Percentiles rank a stretch among this genome's conserved stretches.
phyloP scores from a whole-genome alignment of 2,888 invertebrate species.

The Drosophila mimetica region DNA sequence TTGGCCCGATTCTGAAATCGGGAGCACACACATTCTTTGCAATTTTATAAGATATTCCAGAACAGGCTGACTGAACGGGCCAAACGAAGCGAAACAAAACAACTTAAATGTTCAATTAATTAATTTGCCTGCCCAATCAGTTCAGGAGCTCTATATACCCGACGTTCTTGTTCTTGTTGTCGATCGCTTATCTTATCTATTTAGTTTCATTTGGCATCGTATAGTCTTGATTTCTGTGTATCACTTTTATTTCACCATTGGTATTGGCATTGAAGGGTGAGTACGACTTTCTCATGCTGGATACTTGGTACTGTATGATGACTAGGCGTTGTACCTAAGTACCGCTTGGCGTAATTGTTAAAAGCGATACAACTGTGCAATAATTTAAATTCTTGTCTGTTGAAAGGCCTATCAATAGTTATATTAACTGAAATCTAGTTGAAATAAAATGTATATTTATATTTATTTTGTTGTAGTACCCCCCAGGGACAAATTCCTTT shows the following conservation, averaged over 20 bases:
- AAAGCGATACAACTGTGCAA: not conserved
- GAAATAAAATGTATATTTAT: no score
- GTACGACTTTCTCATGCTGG: not conserved
- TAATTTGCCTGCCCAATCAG: constrained; percentile 41
- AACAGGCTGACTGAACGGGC: constrained; percentile 13
- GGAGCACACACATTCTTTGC: constrained; percentile 9
- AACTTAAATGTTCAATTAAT: constrained; percentile 41
- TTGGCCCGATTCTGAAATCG: constrained; percentile 32
- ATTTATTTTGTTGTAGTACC: no score
- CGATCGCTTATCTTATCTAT: constrained; percentile 32
- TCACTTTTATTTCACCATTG: constrained; percentile 8
- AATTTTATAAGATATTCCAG: constrained; percentile 28
- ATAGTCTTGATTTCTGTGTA: not conserved
- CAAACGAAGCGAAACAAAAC: constrained; percentile 38
- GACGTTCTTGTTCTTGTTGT: constrained; percentile 5
- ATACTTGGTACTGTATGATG: no score
- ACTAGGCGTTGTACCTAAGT: no score
- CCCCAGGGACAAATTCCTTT: no score
- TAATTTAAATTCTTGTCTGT: no score
- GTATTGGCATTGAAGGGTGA: constrained; percentile 13
- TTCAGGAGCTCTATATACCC: constrained; percentile 21
- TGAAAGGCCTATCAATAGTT: no score
- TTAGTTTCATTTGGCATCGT: constrained; percentile 24
- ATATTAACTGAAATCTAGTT: no score
- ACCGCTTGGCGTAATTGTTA: not conserved